phyloP scores from a whole-genome alignment of 2,797 vertebrate genomes.

The Cyclopterus lumpus region DNA sequence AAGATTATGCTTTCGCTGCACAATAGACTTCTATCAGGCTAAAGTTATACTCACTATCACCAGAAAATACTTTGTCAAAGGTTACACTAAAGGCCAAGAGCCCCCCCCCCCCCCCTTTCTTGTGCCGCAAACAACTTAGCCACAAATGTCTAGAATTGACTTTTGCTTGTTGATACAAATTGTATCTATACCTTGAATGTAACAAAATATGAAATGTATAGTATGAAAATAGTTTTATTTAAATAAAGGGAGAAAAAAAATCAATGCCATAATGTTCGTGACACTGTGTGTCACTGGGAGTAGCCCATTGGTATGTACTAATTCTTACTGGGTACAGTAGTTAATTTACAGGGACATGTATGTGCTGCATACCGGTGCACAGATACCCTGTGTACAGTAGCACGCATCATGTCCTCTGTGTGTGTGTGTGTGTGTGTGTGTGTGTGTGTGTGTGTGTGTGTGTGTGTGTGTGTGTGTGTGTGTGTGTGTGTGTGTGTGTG shows the following conservation, averaged over 20 bases:
- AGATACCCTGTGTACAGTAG: constrained; percentile 82
- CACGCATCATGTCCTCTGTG: constrained; percentile 80
- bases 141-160: constrained; percentile 99
- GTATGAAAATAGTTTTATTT: constrained; percentile 88
- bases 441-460: background rate
- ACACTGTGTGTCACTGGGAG: constrained; percentile 98
- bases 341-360: constrained; percentile 90
- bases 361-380: constrained; percentile 76
- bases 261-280: constrained; percentile 93
- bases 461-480: constrained; percentile 21
- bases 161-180: constrained; percentile 99
- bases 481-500: background rate
- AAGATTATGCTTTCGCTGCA: constrained; percentile 32
- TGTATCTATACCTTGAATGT: constrained; percentile 99
- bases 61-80: constrained; percentile 12
- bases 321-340: constrained; percentile 94
- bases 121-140: constrained; percentile 89
- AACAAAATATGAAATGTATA: constrained; percentile 93
- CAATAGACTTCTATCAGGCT: constrained; percentile 32
- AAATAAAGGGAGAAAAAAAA: constrained; percentile 68
- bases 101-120: constrained; percentile 39
- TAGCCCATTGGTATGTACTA: constrained; percentile 92
- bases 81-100: constrained; percentile 29
- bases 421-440: constrained; percentile 37
- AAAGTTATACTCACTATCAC: constrained; percentile 26